phyloP scores from a whole-genome alignment of 2,888 invertebrate genomes.

The Hoplodrina blanda region DNA sequence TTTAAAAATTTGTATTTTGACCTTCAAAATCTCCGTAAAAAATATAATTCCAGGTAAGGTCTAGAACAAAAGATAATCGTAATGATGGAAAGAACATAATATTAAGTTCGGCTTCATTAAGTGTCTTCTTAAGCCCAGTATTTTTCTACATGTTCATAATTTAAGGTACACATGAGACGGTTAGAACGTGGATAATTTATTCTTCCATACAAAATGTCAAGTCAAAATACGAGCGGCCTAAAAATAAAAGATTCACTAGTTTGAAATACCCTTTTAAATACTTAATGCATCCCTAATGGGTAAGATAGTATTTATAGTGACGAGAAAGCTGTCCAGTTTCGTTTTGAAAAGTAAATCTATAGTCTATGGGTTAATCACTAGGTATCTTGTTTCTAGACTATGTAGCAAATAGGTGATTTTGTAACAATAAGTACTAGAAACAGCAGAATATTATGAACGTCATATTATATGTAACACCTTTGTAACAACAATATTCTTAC shows the following conservation, averaged over 20 bases:
- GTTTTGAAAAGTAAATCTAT: neutral
- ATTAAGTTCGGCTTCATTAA: too few relatives aligned
- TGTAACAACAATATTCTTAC: too few relatives aligned
- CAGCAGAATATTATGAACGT: too few relatives aligned
- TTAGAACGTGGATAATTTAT: neutral
- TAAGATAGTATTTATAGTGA: slow-evolving; percentile 56
- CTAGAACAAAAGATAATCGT: too few relatives aligned
- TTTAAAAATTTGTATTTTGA: too few relatives aligned
- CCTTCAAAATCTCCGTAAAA: too few relatives aligned
- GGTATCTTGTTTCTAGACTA: neutral
- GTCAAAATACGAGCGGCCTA: slow-evolving; percentile 18
- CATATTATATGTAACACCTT: too few relatives aligned
- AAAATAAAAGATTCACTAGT: slow-evolving; percentile 36
- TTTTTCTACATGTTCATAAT: neutral
- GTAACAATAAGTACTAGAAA: too few relatives aligned
- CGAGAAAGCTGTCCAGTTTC: slow-evolving; percentile 18
- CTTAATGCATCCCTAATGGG: slow-evolving; percentile 63
- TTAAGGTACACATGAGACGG: neutral
- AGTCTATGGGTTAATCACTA: slow-evolving; percentile 1
- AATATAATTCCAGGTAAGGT: too few relatives aligned
- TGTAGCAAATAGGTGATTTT: too few relatives aligned
- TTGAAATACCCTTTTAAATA: slow-evolving; percentile 59
- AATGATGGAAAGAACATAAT: too few relatives aligned
- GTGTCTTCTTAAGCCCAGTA: too few relatives aligned
- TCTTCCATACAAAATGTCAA: slow-evolving; percentile 5